Evolutionary conservation across 2,888 invertebrate species (phyloP).

Genomic region (Erebia palarica): DNA sequence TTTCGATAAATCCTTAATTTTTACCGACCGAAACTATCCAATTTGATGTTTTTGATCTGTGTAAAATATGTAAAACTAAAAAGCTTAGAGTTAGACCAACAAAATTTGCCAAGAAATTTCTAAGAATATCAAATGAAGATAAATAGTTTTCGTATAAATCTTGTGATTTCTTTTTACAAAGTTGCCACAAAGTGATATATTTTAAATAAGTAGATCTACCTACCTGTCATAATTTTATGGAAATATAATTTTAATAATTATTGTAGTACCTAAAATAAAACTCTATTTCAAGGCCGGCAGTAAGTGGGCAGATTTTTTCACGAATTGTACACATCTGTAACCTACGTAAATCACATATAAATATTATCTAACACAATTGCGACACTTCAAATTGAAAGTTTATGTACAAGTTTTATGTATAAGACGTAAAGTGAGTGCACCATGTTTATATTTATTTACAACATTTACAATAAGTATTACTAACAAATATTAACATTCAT

Average conservation of each 20-base stretch:
- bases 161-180: constrained; percentile 6
- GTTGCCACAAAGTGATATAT: constrained; percentile 9
- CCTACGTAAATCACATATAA: constrained; percentile 38
- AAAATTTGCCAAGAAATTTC: constrained; percentile 1
- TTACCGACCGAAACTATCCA: neutral
- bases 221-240: constrained; percentile 14
- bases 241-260: constrained; percentile 11
- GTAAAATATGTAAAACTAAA: neutral
- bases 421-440: constrained; percentile 70
- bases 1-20: neutral
- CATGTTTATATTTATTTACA: constrained; percentile 73
- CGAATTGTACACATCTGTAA: constrained; percentile 33
- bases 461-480: constrained; percentile 67
- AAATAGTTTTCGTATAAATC: neutral
- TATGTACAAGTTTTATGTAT: constrained; percentile 48
- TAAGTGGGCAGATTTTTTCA: constrained; percentile 35
- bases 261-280: constrained; percentile 26
- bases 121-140: constrained; percentile 15
- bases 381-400: constrained; percentile 35
- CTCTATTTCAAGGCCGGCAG: constrained; percentile 37
- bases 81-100: neutral
- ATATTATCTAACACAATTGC: constrained; percentile 40
- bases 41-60: neutral
- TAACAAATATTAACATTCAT: constrained; percentile 74
- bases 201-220: neutral